These are phyloP conservation scores for Platycheirus albimanus DNA, from an alignment of 2,888 invertebrate genomes.

Conservation along the genomic window DNA sequence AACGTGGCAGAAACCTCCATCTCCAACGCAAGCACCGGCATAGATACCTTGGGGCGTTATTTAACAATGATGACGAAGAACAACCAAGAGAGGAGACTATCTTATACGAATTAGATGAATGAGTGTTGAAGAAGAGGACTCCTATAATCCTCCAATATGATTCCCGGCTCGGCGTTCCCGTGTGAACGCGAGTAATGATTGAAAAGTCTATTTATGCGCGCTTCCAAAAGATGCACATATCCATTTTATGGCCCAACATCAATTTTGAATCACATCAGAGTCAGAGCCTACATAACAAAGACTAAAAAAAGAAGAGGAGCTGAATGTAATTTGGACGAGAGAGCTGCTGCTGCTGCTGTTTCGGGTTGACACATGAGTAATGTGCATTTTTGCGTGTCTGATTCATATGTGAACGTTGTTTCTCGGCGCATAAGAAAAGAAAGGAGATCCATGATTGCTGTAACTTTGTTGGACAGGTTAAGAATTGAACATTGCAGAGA, in stretches of 20 bases:
- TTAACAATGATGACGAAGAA: slow-evolving; percentile 51
- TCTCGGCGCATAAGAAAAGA: slow-evolving; percentile 13
- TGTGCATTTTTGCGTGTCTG: slow-evolving; percentile 66
- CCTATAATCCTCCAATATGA: slow-evolving; percentile 56
- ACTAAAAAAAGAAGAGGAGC: slow-evolving; percentile 6
- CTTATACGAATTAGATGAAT: slow-evolving; percentile 47
- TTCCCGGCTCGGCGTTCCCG: slow-evolving; percentile 60
- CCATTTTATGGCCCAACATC: slow-evolving; percentile 64
- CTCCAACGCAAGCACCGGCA: slow-evolving; percentile 9
- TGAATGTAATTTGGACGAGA: slow-evolving; percentile 33
- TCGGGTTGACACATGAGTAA: slow-evolving; percentile 70
- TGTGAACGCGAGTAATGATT: slow-evolving; percentile 68
- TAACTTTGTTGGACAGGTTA: slow-evolving; percentile 20
- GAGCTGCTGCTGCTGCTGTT: slow-evolving; percentile 31
- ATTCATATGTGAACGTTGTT: slow-evolving; percentile 47
- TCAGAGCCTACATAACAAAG: not conserved
- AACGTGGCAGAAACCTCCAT: slow-evolving; percentile 27
- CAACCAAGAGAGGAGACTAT: slow-evolving; percentile 7
- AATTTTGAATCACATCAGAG: slow-evolving; percentile 50
- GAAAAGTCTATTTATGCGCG: slow-evolving; percentile 52
- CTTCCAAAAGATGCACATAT: slow-evolving; percentile 38
- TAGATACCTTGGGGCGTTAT: slow-evolving; percentile 53
- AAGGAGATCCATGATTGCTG: slow-evolving; percentile 22
- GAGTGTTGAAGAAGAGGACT: slow-evolving; percentile 43
- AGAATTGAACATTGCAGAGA: slow-evolving; percentile 1